Percentiles rank a stretch among this genome's conserved stretches.
phyloP scores from a whole-genome alignment of 2,888 invertebrate genomes.

The Oligia fasciuncula region DNA sequence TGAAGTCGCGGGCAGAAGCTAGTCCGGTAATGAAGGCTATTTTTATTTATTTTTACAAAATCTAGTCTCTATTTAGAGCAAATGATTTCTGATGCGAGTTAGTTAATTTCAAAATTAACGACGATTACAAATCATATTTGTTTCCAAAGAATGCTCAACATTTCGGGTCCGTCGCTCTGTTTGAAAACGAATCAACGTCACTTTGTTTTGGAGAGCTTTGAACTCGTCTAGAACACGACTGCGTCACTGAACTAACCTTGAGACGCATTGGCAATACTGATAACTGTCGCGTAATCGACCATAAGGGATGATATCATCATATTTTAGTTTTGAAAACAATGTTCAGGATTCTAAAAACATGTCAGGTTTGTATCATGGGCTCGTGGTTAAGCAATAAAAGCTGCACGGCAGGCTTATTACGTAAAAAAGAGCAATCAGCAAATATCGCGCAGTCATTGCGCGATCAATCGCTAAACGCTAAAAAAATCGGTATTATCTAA shows the following conservation, averaged over 20 bases:
- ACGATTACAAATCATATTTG: background rate
- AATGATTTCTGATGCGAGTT: background rate
- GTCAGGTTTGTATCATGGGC: background rate
- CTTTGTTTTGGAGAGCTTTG: conserved; percentile 23
- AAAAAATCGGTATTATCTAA: no score
- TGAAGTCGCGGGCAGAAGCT: background rate
- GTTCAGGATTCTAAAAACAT: background rate
- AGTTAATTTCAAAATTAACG: background rate
- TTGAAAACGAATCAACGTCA: background rate
- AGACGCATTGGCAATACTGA: conserved; percentile 14
- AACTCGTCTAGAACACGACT: conserved; percentile 6
- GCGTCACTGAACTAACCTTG: conserved; percentile 23
- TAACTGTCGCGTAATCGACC: background rate
- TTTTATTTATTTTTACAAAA: background rate
- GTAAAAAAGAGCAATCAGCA: no score
- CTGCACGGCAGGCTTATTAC: no score
- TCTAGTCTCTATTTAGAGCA: background rate
- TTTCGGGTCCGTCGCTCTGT: conserved; percentile 8
- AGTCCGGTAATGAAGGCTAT: background rate
- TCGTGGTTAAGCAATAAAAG: background rate
- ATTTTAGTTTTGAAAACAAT: background rate
- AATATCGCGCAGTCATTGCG: no score
- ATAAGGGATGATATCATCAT: background rate
- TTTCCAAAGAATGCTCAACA: background rate
- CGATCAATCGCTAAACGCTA: no score